phyloP scores from a whole-genome alignment of 1,140 invertebrate genomes.

The Macrocentrus cingulum region DNA sequence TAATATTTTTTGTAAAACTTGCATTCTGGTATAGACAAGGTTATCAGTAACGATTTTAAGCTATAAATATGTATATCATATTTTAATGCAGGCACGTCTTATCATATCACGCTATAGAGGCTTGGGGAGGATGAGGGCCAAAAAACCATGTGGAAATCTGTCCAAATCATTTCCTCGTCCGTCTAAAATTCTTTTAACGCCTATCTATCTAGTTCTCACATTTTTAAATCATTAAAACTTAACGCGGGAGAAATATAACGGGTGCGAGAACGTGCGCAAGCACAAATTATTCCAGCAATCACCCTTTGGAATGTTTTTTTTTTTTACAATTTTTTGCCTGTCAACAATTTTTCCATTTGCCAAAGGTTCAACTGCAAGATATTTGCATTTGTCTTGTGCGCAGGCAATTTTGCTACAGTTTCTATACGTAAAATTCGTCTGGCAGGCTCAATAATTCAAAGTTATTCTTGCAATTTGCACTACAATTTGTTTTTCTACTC shows the following conservation, averaged over 20 bases:
- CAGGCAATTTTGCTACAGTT: too few relatives aligned
- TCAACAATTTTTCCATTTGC: too few relatives aligned
- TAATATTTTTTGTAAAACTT: constrained; percentile 32
- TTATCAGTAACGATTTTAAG: constrained; percentile 45
- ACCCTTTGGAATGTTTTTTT: constrained; percentile 4
- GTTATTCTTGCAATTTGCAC: too few relatives aligned
- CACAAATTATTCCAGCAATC: constrained; percentile 21
- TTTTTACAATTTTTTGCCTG: constrained; percentile 16
- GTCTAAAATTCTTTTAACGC: constrained; percentile 7
- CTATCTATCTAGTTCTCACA: constrained; percentile 23
- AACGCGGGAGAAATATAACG: constrained; percentile 12
- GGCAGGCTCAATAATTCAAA: too few relatives aligned
- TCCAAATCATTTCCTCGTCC: constrained; percentile 25
- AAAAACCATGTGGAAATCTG: constrained; percentile 16
- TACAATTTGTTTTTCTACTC: too few relatives aligned
- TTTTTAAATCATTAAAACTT: constrained; percentile 10
- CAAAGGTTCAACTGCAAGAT: neutral
- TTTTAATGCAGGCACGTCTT: constrained; percentile 56
- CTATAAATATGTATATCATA: constrained; percentile 37
- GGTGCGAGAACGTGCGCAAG: constrained; percentile 25
- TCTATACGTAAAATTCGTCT: too few relatives aligned
- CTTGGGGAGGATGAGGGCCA: constrained; percentile 38
- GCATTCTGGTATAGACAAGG: constrained; percentile 51
- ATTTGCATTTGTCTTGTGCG: neutral
- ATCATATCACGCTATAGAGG: constrained; percentile 58